phyloP scores from a whole-genome alignment of 2,888 invertebrate genomes.

The Eilema depressum region DNA sequence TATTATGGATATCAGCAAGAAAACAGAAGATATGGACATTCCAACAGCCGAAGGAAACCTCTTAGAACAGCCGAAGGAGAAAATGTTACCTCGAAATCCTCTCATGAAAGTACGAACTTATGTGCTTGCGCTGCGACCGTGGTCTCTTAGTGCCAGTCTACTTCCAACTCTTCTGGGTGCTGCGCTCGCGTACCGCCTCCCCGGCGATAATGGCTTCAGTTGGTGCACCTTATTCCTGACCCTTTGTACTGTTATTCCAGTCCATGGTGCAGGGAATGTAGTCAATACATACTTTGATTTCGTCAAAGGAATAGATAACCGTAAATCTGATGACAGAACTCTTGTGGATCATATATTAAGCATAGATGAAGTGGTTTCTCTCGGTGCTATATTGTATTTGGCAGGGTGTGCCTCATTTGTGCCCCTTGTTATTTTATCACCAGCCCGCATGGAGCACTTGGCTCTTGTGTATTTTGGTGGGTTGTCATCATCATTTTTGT shows the following conservation, averaged over 20 bases:
- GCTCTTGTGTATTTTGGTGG: constrained; percentile 98
- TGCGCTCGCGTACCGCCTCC: constrained; percentile 94
- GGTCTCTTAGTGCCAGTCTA: constrained; percentile 97
- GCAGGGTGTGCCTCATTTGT: constrained; percentile 95
- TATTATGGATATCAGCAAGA: constrained; percentile 61
- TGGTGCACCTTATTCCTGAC: constrained; percentile 93
- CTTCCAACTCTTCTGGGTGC: constrained; percentile 97
- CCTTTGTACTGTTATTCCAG: constrained; percentile 94
- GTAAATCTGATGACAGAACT: constrained; percentile 97
- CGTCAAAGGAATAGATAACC: constrained; percentile 96
- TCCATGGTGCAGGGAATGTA: constrained; percentile 98
- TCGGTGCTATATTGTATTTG: constrained; percentile 95
- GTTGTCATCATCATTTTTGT: constrained; percentile 97
- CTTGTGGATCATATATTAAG: constrained; percentile 96
- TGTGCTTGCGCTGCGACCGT: constrained; percentile 95
- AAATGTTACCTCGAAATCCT: constrained; percentile 79
- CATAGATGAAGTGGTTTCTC: constrained; percentile 91
- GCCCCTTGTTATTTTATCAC: constrained; percentile 91
- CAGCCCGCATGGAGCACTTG: constrained; percentile 97
- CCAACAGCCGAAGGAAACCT: constrained; percentile 78
- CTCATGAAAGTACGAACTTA: constrained; percentile 96
- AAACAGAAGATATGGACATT: constrained; percentile 70
- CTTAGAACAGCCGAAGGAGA: constrained; percentile 78
- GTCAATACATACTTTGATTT: constrained; percentile 99
- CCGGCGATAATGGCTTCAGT: constrained; percentile 92